Percentiles rank a stretch among this genome's conserved stretches.
These are phyloP conservation scores for Tetragnatha montana DNA, from an alignment of 2,888 invertebrate species.

Conservation along the genomic window DNA sequence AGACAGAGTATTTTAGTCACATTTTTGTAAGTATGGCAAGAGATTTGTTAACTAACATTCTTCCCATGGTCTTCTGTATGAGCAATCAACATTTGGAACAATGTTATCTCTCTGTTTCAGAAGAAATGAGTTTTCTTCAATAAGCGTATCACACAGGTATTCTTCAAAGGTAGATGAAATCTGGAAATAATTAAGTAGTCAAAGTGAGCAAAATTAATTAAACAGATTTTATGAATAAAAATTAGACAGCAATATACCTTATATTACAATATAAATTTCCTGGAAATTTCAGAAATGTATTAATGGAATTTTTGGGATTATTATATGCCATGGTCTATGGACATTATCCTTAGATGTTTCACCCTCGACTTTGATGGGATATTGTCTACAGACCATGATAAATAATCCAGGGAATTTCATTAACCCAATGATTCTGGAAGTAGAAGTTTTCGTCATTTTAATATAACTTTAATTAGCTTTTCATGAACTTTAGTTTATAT, in stretches of 20 bases:
- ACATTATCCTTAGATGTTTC: no score
- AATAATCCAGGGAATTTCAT: no score
- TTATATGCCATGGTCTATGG: not conserved
- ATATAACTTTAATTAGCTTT: no score
- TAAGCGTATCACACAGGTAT: slow-evolving; percentile 33
- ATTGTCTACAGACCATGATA: no score
- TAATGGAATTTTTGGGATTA: not conserved
- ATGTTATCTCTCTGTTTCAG: slow-evolving; percentile 12
- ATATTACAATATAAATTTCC: not conserved
- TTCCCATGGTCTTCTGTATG: slow-evolving; percentile 28
- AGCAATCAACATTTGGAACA: not conserved
- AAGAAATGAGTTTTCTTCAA: slow-evolving; percentile 35
- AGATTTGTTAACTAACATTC: not conserved
- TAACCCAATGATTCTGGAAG: no score
- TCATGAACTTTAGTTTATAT: no score
- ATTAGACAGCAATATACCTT: not conserved
- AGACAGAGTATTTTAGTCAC: no score
- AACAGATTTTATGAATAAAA: not conserved
- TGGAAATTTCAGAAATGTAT: not conserved
- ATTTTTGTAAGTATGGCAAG: not conserved
- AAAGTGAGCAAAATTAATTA: not conserved
- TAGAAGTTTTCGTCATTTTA: no score
- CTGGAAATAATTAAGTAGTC: slow-evolving; percentile 4
- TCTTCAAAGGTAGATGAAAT: slow-evolving; percentile 50
- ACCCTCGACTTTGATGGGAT: no score